Base-by-base conservation (phyloP, 2,888 invertebrate genomes). In the Acanthococcus lagerstroemiae region DNA sequence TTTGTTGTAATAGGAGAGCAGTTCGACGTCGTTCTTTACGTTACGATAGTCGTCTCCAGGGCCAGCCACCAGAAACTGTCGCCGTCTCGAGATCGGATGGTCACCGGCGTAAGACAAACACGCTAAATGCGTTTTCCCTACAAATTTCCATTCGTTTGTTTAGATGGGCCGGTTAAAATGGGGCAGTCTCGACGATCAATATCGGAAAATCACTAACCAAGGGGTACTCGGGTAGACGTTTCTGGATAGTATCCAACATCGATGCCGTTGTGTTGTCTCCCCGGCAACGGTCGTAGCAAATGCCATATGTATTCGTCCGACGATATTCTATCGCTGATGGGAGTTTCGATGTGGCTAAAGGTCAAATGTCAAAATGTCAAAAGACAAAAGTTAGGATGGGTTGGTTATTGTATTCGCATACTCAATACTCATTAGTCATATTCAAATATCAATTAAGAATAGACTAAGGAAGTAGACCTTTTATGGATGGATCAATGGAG, bases 91-190 rank as follows among this genome's bases (percentile, higher is more conserved):
- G 78, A 86, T 87, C 72, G 84, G 84, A 78, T 84, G 87, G 74
- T 86, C 86, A 74, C 88, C 90, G 75, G 88, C 85, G 81, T 88
- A 90, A 76, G 86, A 85, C 75, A 90, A 81, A 78, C 88, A 88
- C 72, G 92, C 85, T 78, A 91, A 83, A 80, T 87, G 85, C 72
- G 90, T 89, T 76, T 84, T 84, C 77, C 90, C 89, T 88, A 68
- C 3, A 61, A n/a, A n/a, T n/a, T n/a, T n/a, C n/a, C n/a, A n/a
- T n/a, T n/a, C n/a, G n/a, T n/a, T n/a, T n/a, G n/a, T n/a, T n/a
- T n/a, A n/a, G n/a, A n/a, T n/a, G n/a, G n/a, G n/a, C n/a, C n/a
- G n/a, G n/a, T n/a, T n/a, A n/a, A n/a, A n/a, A n/a, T n/a, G n/a
- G n/a, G n/a, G n/a, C n/a, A n/a, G n/a, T n/a, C n/a, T n/a, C n/a